These are phyloP conservation scores for Sinocyclocheilus maitianheensis DNA, from an alignment of 2,113 vertebrate species.

Conservation along the genomic window DNA sequence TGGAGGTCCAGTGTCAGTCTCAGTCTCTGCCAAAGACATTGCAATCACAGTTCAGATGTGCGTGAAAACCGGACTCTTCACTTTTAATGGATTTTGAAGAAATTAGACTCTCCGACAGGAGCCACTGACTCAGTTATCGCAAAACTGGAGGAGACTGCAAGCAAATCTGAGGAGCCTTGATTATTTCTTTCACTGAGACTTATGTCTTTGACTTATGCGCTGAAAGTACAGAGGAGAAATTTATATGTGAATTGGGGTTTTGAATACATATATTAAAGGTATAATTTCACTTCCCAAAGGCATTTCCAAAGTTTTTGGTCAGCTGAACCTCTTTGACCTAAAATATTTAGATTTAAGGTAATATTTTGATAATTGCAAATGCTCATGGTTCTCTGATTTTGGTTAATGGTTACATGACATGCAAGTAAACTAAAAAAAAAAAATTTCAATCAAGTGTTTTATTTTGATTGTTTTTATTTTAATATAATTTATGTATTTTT, in stretches of 20 bases:
- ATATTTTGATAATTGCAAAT: no score
- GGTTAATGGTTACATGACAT: background rate
- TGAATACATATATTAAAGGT: background rate
- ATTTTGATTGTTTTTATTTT: no score
- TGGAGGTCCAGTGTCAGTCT: background rate
- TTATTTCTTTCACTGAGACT: background rate
- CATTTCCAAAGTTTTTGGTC: background rate
- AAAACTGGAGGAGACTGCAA: constrained; percentile 7
- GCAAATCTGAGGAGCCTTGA: background rate
- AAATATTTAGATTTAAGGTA: no score
- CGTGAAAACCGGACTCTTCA: constrained; percentile 40
- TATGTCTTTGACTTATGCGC: background rate
- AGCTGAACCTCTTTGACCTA: background rate
- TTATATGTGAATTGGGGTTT: background rate
- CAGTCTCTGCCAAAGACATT: constrained; percentile 24
- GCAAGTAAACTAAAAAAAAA: no score
- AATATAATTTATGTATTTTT: no score
- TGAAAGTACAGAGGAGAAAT: background rate
- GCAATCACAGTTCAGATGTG: constrained; percentile 48
- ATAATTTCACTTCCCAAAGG: background rate
- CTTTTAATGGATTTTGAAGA: constrained; percentile 39
- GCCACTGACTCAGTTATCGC: constrained; percentile 10
- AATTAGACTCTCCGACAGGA: constrained; percentile 14
- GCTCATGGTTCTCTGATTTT: no score
- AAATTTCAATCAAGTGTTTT: no score